Percentiles rank a stretch among this genome's conserved stretches.
These are phyloP conservation scores for Polydrusus pterygomalis DNA, from an alignment of 2,888 invertebrate genomes.

Conservation along the genomic window DNA sequence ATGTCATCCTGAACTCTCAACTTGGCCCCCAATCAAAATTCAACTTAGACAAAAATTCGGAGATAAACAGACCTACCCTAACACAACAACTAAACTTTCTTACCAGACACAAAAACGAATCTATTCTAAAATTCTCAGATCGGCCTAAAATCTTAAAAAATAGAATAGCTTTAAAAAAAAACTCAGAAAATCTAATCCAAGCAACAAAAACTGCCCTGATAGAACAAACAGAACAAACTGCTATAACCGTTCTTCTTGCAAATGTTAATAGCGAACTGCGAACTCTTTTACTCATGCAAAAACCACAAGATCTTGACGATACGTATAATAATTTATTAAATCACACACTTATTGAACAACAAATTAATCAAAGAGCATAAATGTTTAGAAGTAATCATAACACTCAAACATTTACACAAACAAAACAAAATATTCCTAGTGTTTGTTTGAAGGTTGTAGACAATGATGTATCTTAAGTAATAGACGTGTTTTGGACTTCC, in stretches of 20 bases:
- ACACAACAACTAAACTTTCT: slow-evolving; percentile 11
- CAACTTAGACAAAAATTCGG: slow-evolving; percentile 8
- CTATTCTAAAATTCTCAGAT: slow-evolving; percentile 1
- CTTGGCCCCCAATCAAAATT: slow-evolving; percentile 5
- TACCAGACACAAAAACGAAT: slow-evolving; percentile 18
- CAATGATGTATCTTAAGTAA: too few relatives aligned
- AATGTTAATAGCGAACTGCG: slow-evolving; percentile 10
- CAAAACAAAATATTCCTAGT: too few relatives aligned
- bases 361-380: slow-evolving; percentile 5
- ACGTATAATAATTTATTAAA: slow-evolving; percentile 10
- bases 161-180: slow-evolving; percentile 7
- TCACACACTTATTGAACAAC: slow-evolving; percentile 22
- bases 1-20: slow-evolving; percentile 7
- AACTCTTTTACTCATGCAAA: slow-evolving; percentile 4
- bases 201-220: slow-evolving; percentile 3
- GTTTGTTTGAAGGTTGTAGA: too few relatives aligned
- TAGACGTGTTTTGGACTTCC: too few relatives aligned
- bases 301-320: not conserved
- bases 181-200: not conserved
- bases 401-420: not conserved
- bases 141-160: slow-evolving; percentile 1
- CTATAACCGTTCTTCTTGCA: slow-evolving; percentile 2
- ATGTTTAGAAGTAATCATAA: not conserved
- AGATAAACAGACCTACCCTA: slow-evolving; percentile 12
- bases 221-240: slow-evolving; percentile 21